These are phyloP conservation scores for Rallus limicola DNA, from an alignment of 2,113 vertebrate genomes.

Conservation along the genomic window DNA sequence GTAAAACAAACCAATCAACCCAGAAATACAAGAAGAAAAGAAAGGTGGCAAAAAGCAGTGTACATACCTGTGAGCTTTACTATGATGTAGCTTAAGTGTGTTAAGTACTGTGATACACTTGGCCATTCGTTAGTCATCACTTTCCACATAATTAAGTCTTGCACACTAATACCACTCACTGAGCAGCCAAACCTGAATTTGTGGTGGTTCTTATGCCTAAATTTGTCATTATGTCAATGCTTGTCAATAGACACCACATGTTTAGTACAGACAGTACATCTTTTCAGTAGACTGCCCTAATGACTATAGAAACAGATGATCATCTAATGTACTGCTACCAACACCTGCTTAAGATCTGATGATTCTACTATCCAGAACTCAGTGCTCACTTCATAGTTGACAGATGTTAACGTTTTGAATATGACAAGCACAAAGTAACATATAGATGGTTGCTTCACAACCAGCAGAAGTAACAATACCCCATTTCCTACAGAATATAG, in stretches of 20 bases:
- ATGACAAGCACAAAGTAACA: not conserved
- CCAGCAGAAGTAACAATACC: not conserved
- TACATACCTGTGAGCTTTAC: not conserved
- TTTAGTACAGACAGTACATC: not conserved
- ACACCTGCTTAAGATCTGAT: not conserved
- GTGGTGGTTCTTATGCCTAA: not conserved
- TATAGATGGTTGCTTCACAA: not conserved
- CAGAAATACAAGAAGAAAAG: not conserved
- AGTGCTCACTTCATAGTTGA: not conserved
- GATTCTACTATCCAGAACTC: not conserved
- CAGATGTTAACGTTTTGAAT: not conserved
- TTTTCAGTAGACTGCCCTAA: not conserved
- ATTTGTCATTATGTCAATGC: not conserved
- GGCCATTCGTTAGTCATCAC: not conserved
- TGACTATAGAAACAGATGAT: not conserved
- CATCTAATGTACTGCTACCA: not conserved
- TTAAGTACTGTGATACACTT: not conserved
- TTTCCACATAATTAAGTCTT: not conserved
- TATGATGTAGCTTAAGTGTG: not conserved
- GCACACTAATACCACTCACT: not conserved
- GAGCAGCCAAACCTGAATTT: not conserved
- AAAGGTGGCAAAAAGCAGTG: not conserved
- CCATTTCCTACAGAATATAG: not conserved
- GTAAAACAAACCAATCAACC: not conserved
- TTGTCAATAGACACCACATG: not conserved